Evolutionary conservation across 2,113 vertebrate species (phyloP), one percentile per base, ranked within the genome.

Genomic region (Conger conger): DNA sequence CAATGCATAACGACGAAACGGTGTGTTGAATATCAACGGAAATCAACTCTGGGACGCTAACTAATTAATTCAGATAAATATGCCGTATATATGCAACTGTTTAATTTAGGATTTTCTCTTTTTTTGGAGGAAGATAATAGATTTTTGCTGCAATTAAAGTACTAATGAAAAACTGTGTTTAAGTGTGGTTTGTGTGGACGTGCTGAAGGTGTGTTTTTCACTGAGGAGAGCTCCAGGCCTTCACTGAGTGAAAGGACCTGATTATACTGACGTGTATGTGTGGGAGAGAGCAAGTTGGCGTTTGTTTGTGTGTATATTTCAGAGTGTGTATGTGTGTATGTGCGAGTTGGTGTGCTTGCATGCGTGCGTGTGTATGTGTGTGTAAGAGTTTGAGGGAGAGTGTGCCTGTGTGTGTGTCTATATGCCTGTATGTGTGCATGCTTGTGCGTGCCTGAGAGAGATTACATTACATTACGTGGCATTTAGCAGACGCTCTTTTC

Each of bases 111-210:
- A 42, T 86, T 79, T 38, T 36, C 13, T 60, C 16, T 33, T 60
- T 80, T 86, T 88, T 89, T 89, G 92, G 82, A 85, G 85, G 68
- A 86, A 80, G 30, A 86, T 84, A 84, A 84, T 80, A 42, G 9
- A 88, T 89, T 20, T 87, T 89, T 85, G 92, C 91, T 91, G 38
- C 30, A 93, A 93, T 92, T 92, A 93, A 93, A 93, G 76, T 83
- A 91, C 89, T 92, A 90, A 92, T 90, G 82, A 0, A 86, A 89
- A 78, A 78, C 85, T 63, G 3, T 18, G n/a, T 37, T 0, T 6
- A 68, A 63, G 11, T n/a, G 1, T 57, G 35, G 54, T 60, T 27
- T 80, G 37, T 50, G 23, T 23, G 23, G 57, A 20, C 1, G 1
- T 5, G 57, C 57, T 63, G 57, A 63, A 23, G 4, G 18, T 1